Base-by-base conservation (phyloP, 2,797 vertebrate species). In the Oophaga sylvatica region DNA sequence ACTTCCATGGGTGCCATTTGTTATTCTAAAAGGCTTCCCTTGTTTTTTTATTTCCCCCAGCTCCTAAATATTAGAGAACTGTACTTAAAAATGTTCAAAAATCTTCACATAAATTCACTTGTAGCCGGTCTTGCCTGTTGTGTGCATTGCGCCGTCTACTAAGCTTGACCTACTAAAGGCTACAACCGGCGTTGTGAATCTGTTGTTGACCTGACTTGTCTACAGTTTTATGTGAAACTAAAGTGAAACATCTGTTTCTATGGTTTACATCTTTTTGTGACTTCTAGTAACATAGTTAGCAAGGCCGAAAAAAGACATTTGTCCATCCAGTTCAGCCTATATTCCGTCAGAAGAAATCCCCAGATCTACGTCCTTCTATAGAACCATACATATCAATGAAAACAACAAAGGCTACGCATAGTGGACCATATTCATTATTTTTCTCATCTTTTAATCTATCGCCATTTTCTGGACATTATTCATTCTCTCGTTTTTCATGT, bases 1-100 rank as follows among this genome's bases (percentile, higher is more conserved):
- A 71, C 26, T 85, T 85, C 45, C 87, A 7, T 81, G 59, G 83
- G 87, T 85, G 83, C 57, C 65, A 53, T 84, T 62, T 29, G 56
- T 84, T 88, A 88, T 41, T 84, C 35, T 80, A 84, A 88, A 57
- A 59, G 82, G 57, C 77, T 88, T 57, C 67, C 48, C 41, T 73
- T 87, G 71, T 70, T 41, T 53, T 53, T 83, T 26, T 57, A 67
- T 57, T 53, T 45, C 35, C 19, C 41, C 8, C 60, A 79, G 84
- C 19, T 80, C 57, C 3, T 80, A 22, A 63, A 62, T 41, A 80
- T 35, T 63, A 11, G 19, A 22, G 9, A n/a, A 80, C 19, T 41
- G 9, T 26, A 26, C 22, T 31, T 20, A 48, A 15, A 20, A 9
- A 13, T 77, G 20, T 77, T 12, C 31, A 35, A 60, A 59, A 60